phyloP scores from a whole-genome alignment of 2,888 invertebrate genomes.

The Orchesellides sinensis region DNA sequence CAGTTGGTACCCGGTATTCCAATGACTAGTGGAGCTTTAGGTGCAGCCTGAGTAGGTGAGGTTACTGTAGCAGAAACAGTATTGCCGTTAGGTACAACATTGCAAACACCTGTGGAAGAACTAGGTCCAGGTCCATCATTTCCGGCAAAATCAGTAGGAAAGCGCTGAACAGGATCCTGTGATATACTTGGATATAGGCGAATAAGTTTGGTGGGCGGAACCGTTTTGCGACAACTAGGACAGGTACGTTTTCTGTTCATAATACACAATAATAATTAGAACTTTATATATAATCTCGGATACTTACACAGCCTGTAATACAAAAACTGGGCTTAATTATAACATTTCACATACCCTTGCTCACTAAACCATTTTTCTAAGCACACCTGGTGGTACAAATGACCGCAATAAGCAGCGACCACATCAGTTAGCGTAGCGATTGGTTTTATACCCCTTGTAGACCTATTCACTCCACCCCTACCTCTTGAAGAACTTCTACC shows the following conservation, averaged over 20 bases:
- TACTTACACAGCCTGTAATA: background rate
- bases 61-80: background rate
- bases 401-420: slow-evolving; percentile 67
- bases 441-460: background rate
- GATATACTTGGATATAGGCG: slow-evolving; percentile 50
- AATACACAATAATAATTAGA: background rate
- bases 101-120: background rate
- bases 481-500: slow-evolving; percentile 2
- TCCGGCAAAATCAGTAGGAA: no score
- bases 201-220: slow-evolving; percentile 48
- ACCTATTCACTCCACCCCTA: background rate
- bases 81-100: background rate
- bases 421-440: slow-evolving; percentile 27
- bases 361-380: slow-evolving; percentile 67
- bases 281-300: no score
- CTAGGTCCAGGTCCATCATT: background rate
- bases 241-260: slow-evolving; percentile 58
- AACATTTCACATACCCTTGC: slow-evolving; percentile 48
- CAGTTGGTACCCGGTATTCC: background rate
- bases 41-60: background rate
- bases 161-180: background rate
- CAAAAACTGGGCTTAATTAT: background rate
- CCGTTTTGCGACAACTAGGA: slow-evolving; percentile 65
- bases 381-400: slow-evolving; percentile 68
- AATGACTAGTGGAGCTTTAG: background rate